These are phyloP conservation scores for Nerophis ophidion DNA, from an alignment of 2,113 vertebrate genomes.

Conservation along the genomic window DNA sequence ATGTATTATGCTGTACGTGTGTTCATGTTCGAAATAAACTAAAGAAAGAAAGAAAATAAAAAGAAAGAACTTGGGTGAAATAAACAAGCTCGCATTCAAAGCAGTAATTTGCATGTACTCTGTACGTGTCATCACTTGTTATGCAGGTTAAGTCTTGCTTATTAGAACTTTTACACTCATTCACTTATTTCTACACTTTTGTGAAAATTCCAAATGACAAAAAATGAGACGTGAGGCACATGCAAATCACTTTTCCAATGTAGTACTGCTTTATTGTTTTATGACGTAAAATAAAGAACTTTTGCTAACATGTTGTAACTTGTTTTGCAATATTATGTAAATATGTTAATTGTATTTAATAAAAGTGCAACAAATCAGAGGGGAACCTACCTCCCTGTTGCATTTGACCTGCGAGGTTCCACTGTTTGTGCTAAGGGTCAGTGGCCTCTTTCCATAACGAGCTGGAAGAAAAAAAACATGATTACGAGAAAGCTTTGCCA, in stretches of 20 bases:
- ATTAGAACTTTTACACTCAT: not conserved
- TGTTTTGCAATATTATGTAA: no score
- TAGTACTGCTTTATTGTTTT: no score
- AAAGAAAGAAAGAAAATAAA: no score
- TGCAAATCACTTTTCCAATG: no score
- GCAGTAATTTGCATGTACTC: not conserved
- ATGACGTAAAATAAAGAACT: no score
- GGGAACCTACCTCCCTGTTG: not conserved
- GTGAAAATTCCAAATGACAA: not conserved
- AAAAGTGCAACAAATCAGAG: not conserved
- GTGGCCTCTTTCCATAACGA: not conserved
- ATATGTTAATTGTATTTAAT: not conserved
- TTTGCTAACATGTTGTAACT: no score
- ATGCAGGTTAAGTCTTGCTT: not conserved
- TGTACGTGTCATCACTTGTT: not conserved
- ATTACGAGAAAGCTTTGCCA: not conserved
- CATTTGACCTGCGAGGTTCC: not conserved
- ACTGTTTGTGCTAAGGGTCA: not conserved
- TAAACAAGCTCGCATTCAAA: not conserved
- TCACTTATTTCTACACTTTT: not conserved
- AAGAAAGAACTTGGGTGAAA: no score
- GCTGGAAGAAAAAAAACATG: not conserved
- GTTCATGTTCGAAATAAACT: no score
- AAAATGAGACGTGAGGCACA: no score
- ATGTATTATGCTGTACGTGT: no score